Evolutionary conservation across 2,797 vertebrate species (phyloP).

Genomic region (Intellagama lesueurii): DNA sequence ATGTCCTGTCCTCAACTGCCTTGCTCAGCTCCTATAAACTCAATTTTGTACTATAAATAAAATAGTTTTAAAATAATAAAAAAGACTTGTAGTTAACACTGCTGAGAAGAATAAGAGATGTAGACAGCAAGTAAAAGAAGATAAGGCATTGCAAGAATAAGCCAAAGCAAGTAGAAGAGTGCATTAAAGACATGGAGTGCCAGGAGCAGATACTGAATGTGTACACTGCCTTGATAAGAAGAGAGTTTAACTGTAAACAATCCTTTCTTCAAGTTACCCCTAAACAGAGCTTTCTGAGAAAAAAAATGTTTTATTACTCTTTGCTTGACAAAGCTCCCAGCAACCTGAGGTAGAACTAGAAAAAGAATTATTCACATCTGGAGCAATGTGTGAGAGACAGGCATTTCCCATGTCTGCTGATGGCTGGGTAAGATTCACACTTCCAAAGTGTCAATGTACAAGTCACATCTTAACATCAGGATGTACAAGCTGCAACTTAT

Average conservation of each 20-base stretch:
- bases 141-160: not conserved
- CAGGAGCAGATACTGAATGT: not conserved
- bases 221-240: not conserved
- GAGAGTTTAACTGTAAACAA: not conserved
- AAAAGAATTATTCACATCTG: not conserved
- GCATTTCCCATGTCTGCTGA: conserved; percentile 36
- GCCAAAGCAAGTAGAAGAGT: not conserved
- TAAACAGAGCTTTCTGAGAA: not conserved
- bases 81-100: not conserved
- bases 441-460: conserved; percentile 54
- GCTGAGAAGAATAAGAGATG: not conserved
- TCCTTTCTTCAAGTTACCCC: not conserved
- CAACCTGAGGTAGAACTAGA: not conserved
- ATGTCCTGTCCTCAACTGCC: no score
- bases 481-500: no score
- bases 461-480: conserved; percentile 56
- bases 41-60: not conserved
- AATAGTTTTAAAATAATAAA: not conserved
- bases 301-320: not conserved
- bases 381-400: not conserved
- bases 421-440: conserved; percentile 74
- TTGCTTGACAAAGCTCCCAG: conserved; percentile 10
- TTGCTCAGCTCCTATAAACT: no score
- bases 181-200: not conserved
- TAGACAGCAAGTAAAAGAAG: not conserved